Percentiles rank a stretch among this genome's conserved stretches.
phyloP scores from a whole-genome alignment of 2,888 invertebrate species.

The Pasiphila rectangulata region DNA sequence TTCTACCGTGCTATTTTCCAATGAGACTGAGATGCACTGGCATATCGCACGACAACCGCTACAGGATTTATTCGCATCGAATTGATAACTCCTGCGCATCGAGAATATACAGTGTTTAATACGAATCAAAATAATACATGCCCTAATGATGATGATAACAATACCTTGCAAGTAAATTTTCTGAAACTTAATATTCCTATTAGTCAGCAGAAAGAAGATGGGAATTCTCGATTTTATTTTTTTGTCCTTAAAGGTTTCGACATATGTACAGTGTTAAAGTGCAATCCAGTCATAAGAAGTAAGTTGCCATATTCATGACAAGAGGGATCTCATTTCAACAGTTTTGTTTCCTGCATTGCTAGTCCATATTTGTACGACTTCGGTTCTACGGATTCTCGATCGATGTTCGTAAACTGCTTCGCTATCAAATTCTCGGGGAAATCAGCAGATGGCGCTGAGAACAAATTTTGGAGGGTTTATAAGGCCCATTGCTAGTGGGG shows the following conservation, averaged over 20 bases:
- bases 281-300: too few species aligned
- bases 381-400: constrained; percentile 22
- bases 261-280: too few species aligned
- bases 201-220: too few species aligned
- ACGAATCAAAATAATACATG: background rate
- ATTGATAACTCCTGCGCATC: constrained; percentile 5
- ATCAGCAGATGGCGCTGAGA: constrained; percentile 42
- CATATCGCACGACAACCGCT: constrained; percentile 48
- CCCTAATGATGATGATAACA: background rate
- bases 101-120: background rate
- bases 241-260: too few species aligned
- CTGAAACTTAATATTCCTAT: too few species aligned
- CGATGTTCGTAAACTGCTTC: constrained; percentile 21
- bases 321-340: constrained; percentile 1
- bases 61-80: constrained; percentile 38
- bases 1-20: constrained; percentile 68
- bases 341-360: constrained; percentile 12
- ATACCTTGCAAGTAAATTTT: too few species aligned
- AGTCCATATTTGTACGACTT: constrained; percentile 15
- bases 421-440: constrained; percentile 25
- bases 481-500: too few species aligned
- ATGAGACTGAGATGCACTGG: constrained; percentile 55
- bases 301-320: background rate
- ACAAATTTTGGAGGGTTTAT: background rate
- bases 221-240: too few species aligned